Conservation (phyloP, 2,888 invertebrate genomes). For the Bugulina stolonifera region DNA sequence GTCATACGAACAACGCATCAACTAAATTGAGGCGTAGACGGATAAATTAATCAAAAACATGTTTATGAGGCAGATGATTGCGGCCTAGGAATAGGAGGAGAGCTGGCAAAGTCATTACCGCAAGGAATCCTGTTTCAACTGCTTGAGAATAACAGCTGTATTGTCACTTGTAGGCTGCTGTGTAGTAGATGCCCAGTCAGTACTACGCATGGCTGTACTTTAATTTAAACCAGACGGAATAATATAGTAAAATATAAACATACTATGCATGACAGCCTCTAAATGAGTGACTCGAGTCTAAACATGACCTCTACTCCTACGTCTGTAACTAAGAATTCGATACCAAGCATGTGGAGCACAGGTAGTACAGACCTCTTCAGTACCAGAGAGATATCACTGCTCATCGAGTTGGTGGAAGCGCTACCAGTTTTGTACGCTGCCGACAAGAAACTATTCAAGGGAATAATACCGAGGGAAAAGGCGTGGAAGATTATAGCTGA, state of each 20-base stretch:
- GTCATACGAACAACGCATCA: slow-evolving; percentile 23
- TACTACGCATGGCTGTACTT: no score
- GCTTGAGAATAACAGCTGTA: no score
- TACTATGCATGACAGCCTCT: no score
- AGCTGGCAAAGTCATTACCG: neutral
- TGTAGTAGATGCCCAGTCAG: no score
- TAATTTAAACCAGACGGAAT: no score
- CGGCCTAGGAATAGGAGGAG: no score
- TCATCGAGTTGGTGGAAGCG: slow-evolving; percentile 17
- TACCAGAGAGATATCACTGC: neutral
- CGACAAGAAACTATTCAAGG: slow-evolving; percentile 9
- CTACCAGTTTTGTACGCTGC: slow-evolving; percentile 19
- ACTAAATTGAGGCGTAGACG: slow-evolving; percentile 10
- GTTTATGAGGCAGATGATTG: neutral
- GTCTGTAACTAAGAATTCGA: no score
- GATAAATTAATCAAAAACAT: slow-evolving; percentile 25
- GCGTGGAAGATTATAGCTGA: slow-evolving; percentile 21
- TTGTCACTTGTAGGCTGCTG: no score
- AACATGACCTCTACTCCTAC: no score
- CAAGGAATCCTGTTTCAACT: neutral
- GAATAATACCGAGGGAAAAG: slow-evolving; percentile 19
- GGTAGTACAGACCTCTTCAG: slow-evolving; percentile 22
- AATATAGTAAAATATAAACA: no score
- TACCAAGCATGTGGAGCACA: neutral
- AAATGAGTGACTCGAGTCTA: no score